phyloP scores from a whole-genome alignment of 2,888 invertebrate species.

The Leucophenga montana region DNA sequence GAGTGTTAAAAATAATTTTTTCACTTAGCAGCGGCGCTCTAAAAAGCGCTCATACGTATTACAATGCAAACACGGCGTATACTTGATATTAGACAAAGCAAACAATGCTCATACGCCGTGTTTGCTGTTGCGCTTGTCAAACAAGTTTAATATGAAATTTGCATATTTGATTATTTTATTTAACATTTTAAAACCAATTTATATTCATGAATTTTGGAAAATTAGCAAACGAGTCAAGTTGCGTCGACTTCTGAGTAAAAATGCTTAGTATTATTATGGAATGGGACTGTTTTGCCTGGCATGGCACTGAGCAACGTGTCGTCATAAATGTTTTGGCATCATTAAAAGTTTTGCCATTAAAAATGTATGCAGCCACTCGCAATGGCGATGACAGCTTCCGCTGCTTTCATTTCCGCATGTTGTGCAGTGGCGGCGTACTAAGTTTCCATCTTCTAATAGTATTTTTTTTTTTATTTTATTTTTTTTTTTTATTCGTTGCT shows the following conservation, averaged over 20 bases:
- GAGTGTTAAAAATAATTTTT: constrained; percentile 11
- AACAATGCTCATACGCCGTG: not conserved
- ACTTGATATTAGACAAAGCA: constrained; percentile 16
- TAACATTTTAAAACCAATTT: constrained; percentile 58
- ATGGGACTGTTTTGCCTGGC: not conserved
- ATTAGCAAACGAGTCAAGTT: constrained; percentile 43
- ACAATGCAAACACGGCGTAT: constrained; percentile 37
- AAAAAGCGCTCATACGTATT: constrained; percentile 42
- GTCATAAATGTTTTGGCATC: constrained; percentile 44
- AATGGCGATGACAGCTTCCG: not conserved
- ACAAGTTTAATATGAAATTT: constrained; percentile 42
- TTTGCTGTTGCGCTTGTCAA: constrained; percentile 4
- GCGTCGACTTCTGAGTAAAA: no score
- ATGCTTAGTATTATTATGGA: no score
- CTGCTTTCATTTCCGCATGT: constrained; percentile 5
- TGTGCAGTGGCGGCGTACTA: constrained; percentile 3
- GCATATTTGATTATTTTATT: constrained; percentile 64
- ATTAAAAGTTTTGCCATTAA: constrained; percentile 39
- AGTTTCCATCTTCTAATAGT: no score
- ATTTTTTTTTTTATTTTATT: no score
- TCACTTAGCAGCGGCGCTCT: constrained; percentile 23
- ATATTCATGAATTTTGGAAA: constrained; percentile 59
- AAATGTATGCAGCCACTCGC: constrained; percentile 11
- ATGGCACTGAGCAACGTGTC: not conserved
- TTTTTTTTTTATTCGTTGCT: no score